phyloP scores from a whole-genome alignment of 1,140 invertebrate species.

The Halictus rubicundus region DNA sequence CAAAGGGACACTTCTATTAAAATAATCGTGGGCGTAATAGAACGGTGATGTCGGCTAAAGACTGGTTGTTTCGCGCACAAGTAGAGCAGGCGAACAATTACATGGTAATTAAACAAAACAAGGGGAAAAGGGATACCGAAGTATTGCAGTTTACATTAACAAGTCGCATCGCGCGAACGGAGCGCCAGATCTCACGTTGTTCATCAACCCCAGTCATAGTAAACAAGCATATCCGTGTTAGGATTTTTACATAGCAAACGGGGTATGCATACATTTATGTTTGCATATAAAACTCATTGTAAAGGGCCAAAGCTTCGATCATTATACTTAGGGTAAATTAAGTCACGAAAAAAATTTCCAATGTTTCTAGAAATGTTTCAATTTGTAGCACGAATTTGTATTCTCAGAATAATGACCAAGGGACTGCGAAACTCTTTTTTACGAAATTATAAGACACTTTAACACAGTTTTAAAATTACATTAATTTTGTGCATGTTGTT shows the following conservation, averaged over 20 bases:
- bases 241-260: neutral
- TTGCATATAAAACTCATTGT: neutral
- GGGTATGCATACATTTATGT: too few species aligned
- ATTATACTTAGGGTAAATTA: too few species aligned
- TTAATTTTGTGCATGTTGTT: too few species aligned
- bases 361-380: too few species aligned
- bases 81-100: slow-evolving; percentile 25
- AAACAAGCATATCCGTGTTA: slow-evolving; percentile 49
- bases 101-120: slow-evolving; percentile 19
- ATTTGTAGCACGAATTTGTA: too few species aligned
- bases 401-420: too few species aligned
- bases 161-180: slow-evolving; percentile 49
- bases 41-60: neutral
- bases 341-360: too few species aligned
- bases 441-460: too few species aligned
- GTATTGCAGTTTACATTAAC: slow-evolving; percentile 10
- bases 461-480: too few species aligned
- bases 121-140: slow-evolving; percentile 6
- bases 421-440: too few species aligned
- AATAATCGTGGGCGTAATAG: neutral
- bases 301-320: neutral
- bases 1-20: neutral
- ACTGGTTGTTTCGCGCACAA: neutral
- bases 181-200: slow-evolving; percentile 76
- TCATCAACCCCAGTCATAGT: slow-evolving; percentile 74